Percentiles rank a stretch among this genome's conserved stretches.
Conservation (phyloP, 2,797 vertebrate species). For the Jordanella pulchra region DNA sequence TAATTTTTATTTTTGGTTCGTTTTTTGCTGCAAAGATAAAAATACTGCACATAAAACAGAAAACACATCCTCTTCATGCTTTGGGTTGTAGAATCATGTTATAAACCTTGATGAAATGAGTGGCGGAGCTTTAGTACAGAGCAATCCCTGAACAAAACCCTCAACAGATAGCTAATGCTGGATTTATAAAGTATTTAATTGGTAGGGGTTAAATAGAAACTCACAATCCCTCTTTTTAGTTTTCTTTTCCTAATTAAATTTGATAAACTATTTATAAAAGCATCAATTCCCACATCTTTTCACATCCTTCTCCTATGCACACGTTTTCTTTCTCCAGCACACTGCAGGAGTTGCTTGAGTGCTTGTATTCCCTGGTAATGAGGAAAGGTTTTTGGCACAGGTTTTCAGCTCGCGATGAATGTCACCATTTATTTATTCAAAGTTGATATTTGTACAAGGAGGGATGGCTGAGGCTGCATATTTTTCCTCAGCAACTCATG, state of each 20-base stretch:
- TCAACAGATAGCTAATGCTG: neutral
- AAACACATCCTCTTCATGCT: neutral
- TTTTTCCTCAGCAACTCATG: constrained; percentile 7
- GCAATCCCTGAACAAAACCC: no score
- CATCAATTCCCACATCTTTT: no score
- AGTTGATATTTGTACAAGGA: constrained; percentile 47
- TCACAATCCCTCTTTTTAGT: neutral
- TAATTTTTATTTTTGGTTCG: no score
- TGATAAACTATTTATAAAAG: neutral
- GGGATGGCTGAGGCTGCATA: constrained; percentile 9
- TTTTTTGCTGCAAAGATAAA: no score
- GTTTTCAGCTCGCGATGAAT: constrained; percentile 49
- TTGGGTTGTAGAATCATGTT: no score
- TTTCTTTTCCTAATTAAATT: neutral
- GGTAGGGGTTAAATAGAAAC: neutral
- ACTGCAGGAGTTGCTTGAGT: constrained; percentile 11
- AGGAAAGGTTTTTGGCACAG: constrained; percentile 28
- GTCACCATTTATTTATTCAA: constrained; percentile 45
- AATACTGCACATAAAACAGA: neutral
- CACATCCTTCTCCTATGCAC: neutral
- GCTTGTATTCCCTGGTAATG: neutral
- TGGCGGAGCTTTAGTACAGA: no score
- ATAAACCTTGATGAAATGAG: no score
- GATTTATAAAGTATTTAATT: neutral
- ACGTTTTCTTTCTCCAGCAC: neutral